These are phyloP conservation scores for Hemiprocne comata DNA, from an alignment of 2,113 vertebrate species.

Conservation along the genomic window DNA sequence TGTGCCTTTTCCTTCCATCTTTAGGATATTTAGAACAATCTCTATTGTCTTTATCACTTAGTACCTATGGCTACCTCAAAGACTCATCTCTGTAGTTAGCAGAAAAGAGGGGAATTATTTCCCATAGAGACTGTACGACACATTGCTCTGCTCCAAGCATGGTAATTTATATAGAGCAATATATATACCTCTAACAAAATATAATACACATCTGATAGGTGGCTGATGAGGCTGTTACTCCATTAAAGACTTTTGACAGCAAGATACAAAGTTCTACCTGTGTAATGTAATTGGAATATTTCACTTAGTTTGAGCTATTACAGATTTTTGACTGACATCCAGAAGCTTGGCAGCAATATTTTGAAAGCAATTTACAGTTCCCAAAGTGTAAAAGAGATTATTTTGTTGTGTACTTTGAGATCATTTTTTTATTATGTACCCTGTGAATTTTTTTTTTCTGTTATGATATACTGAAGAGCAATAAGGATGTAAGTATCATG, in stretches of 20 bases:
- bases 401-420: neutral
- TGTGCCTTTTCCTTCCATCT: neutral
- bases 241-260: neutral
- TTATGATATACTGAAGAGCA: neutral
- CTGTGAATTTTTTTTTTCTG: neutral
- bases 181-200: neutral
- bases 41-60: neutral
- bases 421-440: neutral
- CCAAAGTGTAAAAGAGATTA: slow-evolving; percentile 13
- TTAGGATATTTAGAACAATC: neutral
- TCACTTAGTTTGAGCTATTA: neutral
- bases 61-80: neutral
- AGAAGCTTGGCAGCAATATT: neutral
- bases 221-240: neutral
- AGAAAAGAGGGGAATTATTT: neutral
- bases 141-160: neutral
- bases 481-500: slow-evolving; percentile 2
- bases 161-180: too few relatives aligned
- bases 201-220: neutral
- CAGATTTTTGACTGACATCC: neutral
- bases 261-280: neutral
- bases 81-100: accelerated
- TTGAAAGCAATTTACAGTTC: slow-evolving; percentile 6
- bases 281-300: neutral
- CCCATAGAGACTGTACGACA: neutral